These are phyloP conservation scores for Philopedon plagiatum DNA, from an alignment of 2,888 invertebrate genomes.

Conservation along the genomic window DNA sequence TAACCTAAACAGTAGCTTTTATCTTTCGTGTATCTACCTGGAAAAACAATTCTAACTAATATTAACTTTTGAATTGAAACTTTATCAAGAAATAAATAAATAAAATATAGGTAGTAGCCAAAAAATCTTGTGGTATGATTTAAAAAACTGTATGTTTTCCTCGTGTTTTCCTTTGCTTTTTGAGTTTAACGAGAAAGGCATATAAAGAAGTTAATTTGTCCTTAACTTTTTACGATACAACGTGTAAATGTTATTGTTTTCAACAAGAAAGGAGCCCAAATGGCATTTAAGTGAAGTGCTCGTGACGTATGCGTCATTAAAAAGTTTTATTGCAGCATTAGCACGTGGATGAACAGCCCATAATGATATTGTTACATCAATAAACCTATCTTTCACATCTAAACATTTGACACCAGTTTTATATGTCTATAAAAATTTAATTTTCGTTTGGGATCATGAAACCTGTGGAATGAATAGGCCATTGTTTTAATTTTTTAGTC, in stretches of 20 bases:
- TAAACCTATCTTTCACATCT: conserved; percentile 68
- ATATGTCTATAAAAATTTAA: conserved; percentile 69
- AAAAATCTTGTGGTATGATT: too few relatives aligned
- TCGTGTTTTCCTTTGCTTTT: neutral
- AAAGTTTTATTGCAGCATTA: conserved; percentile 68
- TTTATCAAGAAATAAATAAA: too few relatives aligned
- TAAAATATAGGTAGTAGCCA: too few relatives aligned
- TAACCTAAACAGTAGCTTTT: too few relatives aligned
- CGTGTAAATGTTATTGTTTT: conserved; percentile 43
- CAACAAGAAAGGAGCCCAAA: conserved; percentile 42
- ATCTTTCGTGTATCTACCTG: too few relatives aligned
- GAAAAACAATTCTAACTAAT: too few relatives aligned
- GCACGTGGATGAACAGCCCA: conserved; percentile 67
- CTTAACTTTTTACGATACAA: conserved; percentile 26
- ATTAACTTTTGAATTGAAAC: too few relatives aligned
- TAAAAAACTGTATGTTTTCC: too few relatives aligned
- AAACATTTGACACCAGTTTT: conserved; percentile 68
- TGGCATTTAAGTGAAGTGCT: conserved; percentile 54
- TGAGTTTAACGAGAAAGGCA: conserved; percentile 13
- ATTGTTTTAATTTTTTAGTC: neutral
- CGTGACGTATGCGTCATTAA: conserved; percentile 66
- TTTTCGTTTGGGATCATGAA: conserved; percentile 56
- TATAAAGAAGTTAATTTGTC: conserved; percentile 24
- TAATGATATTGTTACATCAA: conserved; percentile 70
- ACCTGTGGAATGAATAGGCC: conserved; percentile 5